Percentiles rank a stretch among this genome's conserved stretches.
Conservation (phyloP, 2,888 invertebrate species). For the Lithophane semibrunnea region DNA sequence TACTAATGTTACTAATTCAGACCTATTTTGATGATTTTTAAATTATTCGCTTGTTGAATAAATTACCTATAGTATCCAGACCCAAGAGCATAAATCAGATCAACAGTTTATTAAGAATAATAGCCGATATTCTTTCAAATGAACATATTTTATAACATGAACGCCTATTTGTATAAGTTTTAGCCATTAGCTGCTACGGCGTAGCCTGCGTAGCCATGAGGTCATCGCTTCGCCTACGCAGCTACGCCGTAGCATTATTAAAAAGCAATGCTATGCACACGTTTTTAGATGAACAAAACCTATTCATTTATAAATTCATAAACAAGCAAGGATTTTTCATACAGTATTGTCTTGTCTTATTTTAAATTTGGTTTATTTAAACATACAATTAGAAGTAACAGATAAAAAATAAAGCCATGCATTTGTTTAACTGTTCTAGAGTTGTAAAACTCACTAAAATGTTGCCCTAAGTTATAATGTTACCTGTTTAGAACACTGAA, state of each 20-base stretch:
- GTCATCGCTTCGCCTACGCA: constrained; percentile 7
- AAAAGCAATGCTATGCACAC: neutral
- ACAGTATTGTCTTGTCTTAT: accelerated
- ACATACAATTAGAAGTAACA: neutral
- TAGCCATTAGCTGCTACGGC: neutral
- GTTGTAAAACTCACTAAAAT: neutral
- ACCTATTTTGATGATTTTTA: no score
- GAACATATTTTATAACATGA: neutral
- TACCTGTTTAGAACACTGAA: neutral
- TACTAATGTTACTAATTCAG: neutral
- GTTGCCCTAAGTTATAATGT: neutral
- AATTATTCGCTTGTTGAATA: neutral
- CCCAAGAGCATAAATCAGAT: no score
- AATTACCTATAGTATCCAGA: neutral
- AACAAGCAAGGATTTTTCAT: neutral
- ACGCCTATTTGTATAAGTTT: neutral
- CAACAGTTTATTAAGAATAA: neutral
- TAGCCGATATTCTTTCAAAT: neutral
- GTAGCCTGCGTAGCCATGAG: constrained; percentile 1
- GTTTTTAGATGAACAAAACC: neutral
- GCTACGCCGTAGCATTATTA: constrained; percentile 8
- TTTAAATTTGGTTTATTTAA: neutral
- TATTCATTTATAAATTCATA: neutral
- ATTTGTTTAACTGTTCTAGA: neutral
- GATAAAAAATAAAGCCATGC: neutral